Conservation (phyloP, 92 coral and sea anemone genomes). For the Blastomussa wellsi region DNA sequence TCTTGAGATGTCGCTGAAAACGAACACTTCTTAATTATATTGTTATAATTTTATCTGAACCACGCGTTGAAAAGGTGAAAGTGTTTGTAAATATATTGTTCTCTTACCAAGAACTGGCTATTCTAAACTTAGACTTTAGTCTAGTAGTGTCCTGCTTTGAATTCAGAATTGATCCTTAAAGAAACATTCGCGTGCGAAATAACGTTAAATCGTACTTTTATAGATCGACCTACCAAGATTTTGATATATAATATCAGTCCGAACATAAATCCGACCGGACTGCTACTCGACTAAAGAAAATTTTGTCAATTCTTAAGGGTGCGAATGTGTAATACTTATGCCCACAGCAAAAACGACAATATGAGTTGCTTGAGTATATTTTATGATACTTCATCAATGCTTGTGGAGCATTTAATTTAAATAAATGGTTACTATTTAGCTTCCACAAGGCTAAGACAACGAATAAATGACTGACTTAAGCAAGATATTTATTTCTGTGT, state of each 20-base stretch:
- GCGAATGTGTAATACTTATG: not conserved
- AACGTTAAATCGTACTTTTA: no score
- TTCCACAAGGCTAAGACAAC: not conserved
- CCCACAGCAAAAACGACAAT: not conserved
- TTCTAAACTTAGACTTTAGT: no score
- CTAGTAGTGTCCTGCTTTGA: no score
- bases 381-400: not conserved
- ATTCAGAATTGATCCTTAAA: no score
- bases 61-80: not conserved
- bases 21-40: no score
- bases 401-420: not conserved
- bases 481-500: not conserved
- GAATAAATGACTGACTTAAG: no score
- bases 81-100: not conserved
- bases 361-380: not conserved
- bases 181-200: no score
- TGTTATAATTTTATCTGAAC: not conserved
- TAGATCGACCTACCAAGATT: no score
- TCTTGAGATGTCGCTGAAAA: conserved; percentile 30
- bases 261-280: no score
- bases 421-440: not conserved
- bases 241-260: no score
- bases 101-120: not conserved
- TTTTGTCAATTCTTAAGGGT: not conserved
- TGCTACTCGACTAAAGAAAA: no score